Percentiles rank a stretch among this genome's conserved stretches.
These are phyloP conservation scores for Porphyrio hochstetteri DNA, from an alignment of 2,113 vertebrate species.

Conservation along the genomic window DNA sequence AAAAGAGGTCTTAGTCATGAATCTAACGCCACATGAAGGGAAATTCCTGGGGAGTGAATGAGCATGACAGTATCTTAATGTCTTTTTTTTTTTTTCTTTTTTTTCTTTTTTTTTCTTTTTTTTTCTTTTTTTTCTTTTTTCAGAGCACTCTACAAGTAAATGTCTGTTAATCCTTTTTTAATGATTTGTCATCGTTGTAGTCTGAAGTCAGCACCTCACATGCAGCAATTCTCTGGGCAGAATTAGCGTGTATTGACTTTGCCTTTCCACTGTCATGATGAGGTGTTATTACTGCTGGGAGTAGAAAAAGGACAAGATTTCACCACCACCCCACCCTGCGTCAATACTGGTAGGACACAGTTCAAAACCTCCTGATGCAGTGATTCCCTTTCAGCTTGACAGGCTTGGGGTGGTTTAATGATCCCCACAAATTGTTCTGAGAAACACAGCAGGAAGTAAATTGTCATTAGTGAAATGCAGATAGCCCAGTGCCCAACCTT, in stretches of 20 bases:
- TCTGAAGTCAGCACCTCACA: not conserved
- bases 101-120: not conserved
- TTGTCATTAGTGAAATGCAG: not conserved
- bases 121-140: not conserved
- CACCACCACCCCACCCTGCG: too few relatives aligned
- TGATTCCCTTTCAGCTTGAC: not conserved
- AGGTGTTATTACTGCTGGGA: not conserved
- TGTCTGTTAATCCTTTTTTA: not conserved
- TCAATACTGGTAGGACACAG: not conserved
- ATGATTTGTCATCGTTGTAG: not conserved
- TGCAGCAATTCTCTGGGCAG: fast-evolving
- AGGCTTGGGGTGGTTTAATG: not conserved
- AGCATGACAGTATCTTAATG: not conserved
- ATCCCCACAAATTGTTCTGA: not conserved
- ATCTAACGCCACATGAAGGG: not conserved
- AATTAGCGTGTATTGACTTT: not conserved
- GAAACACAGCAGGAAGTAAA: not conserved
- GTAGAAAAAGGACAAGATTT: not conserved
- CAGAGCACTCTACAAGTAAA: not conserved
- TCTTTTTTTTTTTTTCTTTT: not conserved
- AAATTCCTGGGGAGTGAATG: slow-evolving; percentile 37
- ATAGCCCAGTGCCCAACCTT: not conserved
- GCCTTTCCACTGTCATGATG: not conserved
- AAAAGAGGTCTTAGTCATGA: slow-evolving; percentile 32
- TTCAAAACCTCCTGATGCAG: not conserved